Base-by-base conservation (phyloP, 2,888 invertebrate species). In the Theretra japonica region DNA sequence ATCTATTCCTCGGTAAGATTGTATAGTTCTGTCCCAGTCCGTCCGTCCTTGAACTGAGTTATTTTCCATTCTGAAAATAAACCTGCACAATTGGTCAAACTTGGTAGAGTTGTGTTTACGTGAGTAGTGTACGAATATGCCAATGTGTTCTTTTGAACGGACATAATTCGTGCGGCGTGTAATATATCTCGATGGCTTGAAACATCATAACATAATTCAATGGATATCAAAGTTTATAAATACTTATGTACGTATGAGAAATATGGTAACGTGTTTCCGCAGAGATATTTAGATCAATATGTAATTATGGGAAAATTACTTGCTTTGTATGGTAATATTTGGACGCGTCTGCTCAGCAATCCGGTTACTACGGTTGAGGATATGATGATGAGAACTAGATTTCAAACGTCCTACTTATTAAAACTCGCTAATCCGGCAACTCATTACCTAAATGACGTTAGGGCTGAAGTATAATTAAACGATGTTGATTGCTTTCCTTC, bases 141-240 rank as follows among this genome's bases (percentile, higher is more conserved):
- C 5, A 21, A 65, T 15, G 58, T 58, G 58, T 41, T 41, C n/a
- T 23, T 23, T 41, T 41, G 23, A 41, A 48, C 48, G 21, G 6
- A 41, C 21, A 21, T 21, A 23, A 48, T 48, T 41, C 23, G 4
- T 41, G 6, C 7, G 6, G 60, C 23, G 17, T 23, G 41, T 65
- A 41, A 48, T 48, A 41, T 21, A 41, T 21, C 15, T 62, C 41
- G 41, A 41, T 2, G 41, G 65, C 41, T 23, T 30, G 30, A n/a
- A 48, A 48, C 15, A 48, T 65, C 65, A 48, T 48, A 65, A 48
- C 33, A 65, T n/a, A 65, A 65, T 65, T 48, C 23, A 65, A 41
- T 65, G 48, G 62, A 65, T 65, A 8, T 23, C 15, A 41, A 48
- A 41, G 48, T 48, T 8, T 30, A 65, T 41, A 65, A 62, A 30